phyloP scores from a whole-genome alignment of 2,797 vertebrate species.

The Eulemur coronatus region DNA sequence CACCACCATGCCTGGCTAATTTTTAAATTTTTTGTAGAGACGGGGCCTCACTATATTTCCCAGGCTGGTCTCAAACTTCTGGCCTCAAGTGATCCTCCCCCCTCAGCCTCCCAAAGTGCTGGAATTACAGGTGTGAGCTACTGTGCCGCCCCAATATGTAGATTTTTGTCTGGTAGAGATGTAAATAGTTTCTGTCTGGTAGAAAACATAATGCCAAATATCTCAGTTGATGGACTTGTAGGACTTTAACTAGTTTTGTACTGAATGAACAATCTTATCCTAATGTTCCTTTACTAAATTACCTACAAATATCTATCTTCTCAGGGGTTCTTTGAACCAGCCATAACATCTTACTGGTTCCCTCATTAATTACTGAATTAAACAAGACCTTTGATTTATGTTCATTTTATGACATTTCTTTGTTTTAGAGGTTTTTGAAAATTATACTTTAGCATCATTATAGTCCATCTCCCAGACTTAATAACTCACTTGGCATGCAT shows the following conservation, averaged over 20 bases:
- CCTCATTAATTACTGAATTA: not conserved
- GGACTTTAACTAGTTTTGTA: not conserved
- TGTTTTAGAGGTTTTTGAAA: slow-evolving; percentile 8
- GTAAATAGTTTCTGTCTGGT: not conserved
- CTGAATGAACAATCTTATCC: not conserved
- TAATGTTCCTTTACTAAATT: not conserved
- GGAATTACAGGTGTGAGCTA: not conserved
- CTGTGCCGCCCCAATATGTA: not conserved
- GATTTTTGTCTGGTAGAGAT: not conserved
- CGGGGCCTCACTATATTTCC: not conserved
- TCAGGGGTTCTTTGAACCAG: not conserved
- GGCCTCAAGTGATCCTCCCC: not conserved
- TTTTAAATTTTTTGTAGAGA: not conserved
- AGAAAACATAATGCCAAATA: not conserved
- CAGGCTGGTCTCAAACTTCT: not conserved
- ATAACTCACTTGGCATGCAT: not conserved
- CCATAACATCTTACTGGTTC: not conserved
- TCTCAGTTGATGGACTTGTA: not conserved
- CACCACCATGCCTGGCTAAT: not conserved
- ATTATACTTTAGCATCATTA: not conserved
- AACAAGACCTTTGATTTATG: not conserved
- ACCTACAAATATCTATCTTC: not conserved
- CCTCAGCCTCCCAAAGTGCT: not conserved
- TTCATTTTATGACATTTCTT: not conserved
- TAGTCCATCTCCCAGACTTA: not conserved